These are phyloP conservation scores for Rhea americana DNA, from an alignment of 2,113 vertebrate species.

Conservation along the genomic window DNA sequence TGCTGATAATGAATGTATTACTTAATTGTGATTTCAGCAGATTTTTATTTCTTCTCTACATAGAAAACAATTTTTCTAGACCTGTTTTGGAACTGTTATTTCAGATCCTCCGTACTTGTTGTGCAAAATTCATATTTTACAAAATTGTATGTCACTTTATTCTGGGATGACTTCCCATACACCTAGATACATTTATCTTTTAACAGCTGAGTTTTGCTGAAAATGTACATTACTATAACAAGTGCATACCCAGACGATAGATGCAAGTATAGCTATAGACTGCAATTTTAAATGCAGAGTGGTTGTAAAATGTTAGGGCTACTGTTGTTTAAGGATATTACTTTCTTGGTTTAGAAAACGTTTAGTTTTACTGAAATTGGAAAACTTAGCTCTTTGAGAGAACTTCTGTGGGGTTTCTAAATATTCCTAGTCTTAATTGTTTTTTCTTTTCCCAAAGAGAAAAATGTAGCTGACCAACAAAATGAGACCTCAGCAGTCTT, in stretches of 20 bases:
- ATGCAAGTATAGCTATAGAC: background rate
- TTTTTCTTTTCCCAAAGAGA: constrained; percentile 41
- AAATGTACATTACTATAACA: background rate
- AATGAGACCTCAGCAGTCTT: constrained; percentile 80
- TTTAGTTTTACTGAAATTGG: background rate
- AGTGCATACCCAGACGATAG: background rate
- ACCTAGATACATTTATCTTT: background rate
- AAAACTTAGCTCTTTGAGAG: background rate
- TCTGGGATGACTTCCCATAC: background rate
- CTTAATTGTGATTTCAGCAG: background rate
- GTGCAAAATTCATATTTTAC: background rate
- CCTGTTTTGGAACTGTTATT: background rate
- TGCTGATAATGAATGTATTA: background rate
- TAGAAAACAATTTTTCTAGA: background rate
- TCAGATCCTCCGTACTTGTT: background rate
- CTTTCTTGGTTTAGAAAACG: background rate
- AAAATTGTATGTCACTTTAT: background rate
- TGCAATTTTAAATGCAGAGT: background rate
- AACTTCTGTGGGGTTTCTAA: background rate
- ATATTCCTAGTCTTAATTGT: background rate
- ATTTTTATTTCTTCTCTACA: background rate
- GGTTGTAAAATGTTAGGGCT: background rate
- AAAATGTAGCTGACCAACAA: constrained; percentile 70
- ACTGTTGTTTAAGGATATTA: background rate
- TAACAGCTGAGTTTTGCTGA: background rate